A percentile compares a stretch with the other conserved stretches of the same genome.
These are phyloP conservation scores for Falco columbarius DNA, from an alignment of 2,797 vertebrate species.

Conservation along the genomic window DNA sequence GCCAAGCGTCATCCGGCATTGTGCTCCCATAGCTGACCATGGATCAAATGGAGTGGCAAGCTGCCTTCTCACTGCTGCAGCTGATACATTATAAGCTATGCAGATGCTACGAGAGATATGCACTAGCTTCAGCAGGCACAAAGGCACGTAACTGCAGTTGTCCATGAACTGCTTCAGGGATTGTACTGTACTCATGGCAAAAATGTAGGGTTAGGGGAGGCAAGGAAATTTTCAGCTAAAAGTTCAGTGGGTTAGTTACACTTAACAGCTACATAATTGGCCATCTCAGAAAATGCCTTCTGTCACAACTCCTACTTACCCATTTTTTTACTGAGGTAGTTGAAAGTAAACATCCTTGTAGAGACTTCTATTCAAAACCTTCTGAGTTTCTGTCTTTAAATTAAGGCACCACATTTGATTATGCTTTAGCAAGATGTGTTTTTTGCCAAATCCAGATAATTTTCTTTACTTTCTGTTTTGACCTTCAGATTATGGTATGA, in stretches of 20 bases:
- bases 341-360: neutral
- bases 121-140: neutral
- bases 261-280: neutral
- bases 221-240: neutral
- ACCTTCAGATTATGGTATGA: neutral
- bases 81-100: neutral
- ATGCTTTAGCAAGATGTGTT: neutral
- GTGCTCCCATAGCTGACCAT: neutral
- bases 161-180: neutral
- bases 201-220: neutral
- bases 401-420: neutral
- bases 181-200: accelerated
- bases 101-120: neutral
- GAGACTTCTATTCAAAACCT: neutral
- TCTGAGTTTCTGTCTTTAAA: neutral
- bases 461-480: neutral
- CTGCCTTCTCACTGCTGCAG: neutral
- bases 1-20: neutral
- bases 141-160: neutral
- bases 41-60: neutral
- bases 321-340: neutral
- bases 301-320: accelerated
- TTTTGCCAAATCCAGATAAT: neutral
- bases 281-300: neutral
- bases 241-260: neutral